Evolutionary conservation across 2,888 invertebrate species (phyloP).

Genomic region (Eurytoma adleriae): DNA sequence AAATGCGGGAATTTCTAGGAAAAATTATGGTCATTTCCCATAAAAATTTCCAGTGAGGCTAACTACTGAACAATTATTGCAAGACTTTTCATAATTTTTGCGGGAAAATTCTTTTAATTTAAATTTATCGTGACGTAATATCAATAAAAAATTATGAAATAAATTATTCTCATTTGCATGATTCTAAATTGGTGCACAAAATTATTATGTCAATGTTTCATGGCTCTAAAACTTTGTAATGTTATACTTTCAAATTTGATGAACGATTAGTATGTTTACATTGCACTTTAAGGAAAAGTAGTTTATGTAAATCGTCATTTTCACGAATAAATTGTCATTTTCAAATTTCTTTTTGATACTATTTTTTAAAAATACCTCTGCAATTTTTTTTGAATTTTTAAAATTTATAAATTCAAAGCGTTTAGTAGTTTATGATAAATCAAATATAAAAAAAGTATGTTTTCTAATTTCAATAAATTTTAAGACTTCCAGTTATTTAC

Average conservation of each 20-base stretch:
- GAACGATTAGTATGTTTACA: constrained; percentile 21
- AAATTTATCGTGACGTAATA: not conserved
- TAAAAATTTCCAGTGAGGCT: too few species aligned
- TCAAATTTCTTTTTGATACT: constrained; percentile 40
- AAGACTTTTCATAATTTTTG: not conserved
- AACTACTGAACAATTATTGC: too few species aligned
- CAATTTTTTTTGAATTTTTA: constrained; percentile 17
- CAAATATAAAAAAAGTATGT: constrained; percentile 38
- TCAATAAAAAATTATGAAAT: constrained; percentile 1
- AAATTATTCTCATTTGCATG: constrained; percentile 2
- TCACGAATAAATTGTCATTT: constrained; percentile 54
- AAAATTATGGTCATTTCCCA: too few species aligned
- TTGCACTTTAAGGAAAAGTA: constrained; percentile 37
- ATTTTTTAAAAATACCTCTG: constrained; percentile 23
- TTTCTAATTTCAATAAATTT: not conserved
- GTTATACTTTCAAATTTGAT: constrained; percentile 30
- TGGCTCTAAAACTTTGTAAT: not conserved
- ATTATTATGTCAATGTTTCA: constrained; percentile 13
- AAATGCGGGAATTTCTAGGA: not conserved
- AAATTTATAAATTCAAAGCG: not conserved
- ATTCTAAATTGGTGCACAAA: not conserved
- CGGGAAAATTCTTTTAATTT: constrained; percentile 3
- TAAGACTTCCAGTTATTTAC: not conserved
- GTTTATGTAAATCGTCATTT: constrained; percentile 49
- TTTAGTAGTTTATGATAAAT: not conserved